Conservation (phyloP, 1,140 invertebrate genomes). For the Drosophila athabasca region DNA sequence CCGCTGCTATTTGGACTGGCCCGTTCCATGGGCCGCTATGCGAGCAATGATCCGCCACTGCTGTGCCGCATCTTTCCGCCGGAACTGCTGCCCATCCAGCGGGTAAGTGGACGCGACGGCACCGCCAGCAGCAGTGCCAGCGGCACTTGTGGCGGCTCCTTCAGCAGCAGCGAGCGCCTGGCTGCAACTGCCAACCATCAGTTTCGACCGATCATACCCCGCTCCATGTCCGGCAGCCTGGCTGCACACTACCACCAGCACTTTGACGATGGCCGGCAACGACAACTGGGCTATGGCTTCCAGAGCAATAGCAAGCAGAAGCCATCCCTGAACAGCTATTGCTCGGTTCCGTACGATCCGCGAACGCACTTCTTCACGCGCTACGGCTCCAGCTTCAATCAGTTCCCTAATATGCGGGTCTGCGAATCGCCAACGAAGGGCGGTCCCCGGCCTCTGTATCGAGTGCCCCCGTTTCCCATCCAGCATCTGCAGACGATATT, state of each 20-base stretch:
- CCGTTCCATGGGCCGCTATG: conserved; percentile 94
- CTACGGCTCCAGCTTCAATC: conserved; percentile 96
- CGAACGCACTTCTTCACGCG: conserved; percentile 95
- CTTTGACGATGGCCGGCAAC: conserved; percentile 6
- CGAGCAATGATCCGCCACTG: conserved; percentile 89
- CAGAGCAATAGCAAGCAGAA: conserved; percentile 46
- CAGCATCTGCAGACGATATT: conserved; percentile 91
- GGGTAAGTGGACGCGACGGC: conserved; percentile 82
- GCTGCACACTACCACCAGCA: conserved; percentile 82
- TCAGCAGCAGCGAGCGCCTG: conserved; percentile 72
- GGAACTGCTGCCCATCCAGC: conserved; percentile 86
- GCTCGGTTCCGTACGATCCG: conserved; percentile 90
- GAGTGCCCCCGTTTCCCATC: conserved; percentile 87
- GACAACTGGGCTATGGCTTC: conserved; percentile 8
- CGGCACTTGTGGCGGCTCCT: conserved; percentile 46
- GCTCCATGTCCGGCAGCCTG: conserved; percentile 94
- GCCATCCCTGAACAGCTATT: conserved; percentile 87
- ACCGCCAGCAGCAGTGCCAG: conserved; percentile 55
- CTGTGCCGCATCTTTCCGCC: conserved; percentile 93
- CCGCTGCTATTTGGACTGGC: conserved; percentile 94
- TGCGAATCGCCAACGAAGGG: conserved; percentile 87
- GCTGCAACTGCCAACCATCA: conserved; percentile 85
- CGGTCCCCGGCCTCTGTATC: conserved; percentile 77
- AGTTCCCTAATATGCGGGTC: conserved; percentile 91
- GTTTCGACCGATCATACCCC: conserved; percentile 94